phyloP scores from a whole-genome alignment of 1,140 invertebrate species.

The Listronotus oregonensis region DNA sequence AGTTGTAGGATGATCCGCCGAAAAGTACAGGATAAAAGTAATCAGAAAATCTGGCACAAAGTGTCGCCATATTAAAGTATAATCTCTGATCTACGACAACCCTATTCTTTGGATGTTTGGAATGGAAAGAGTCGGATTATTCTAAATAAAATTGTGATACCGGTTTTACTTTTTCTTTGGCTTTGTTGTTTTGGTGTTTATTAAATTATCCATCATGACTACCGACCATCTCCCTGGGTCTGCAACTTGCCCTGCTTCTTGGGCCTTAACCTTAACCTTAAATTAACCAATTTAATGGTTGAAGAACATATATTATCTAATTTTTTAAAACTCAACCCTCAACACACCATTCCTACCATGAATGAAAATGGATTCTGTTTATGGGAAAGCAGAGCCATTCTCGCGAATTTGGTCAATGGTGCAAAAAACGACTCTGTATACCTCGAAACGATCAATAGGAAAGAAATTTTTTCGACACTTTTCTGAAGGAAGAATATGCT shows the following conservation, averaged over 20 bases:
- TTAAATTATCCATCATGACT: slow-evolving; percentile 25
- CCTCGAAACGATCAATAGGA: slow-evolving; percentile 73
- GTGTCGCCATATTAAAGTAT: too few species aligned
- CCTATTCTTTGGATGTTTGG: too few species aligned
- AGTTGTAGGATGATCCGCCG: too few species aligned
- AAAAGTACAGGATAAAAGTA: too few species aligned
- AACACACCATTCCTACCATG: slow-evolving; percentile 72
- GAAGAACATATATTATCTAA: slow-evolving; percentile 73
- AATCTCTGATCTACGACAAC: too few species aligned
- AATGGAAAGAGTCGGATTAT: too few species aligned
- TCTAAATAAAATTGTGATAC: too few species aligned
- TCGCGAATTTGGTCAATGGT: slow-evolving; percentile 72
- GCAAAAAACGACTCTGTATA: slow-evolving; percentile 73
- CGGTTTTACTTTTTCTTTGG: too few species aligned
- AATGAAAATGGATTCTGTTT: slow-evolving; percentile 70
- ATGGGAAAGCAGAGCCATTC: slow-evolving; percentile 75
- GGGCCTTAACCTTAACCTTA: slow-evolving; percentile 71
- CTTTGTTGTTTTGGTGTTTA: too few species aligned
- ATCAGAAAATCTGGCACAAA: too few species aligned
- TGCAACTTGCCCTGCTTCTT: slow-evolving; percentile 67
- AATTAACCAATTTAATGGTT: slow-evolving; percentile 64
- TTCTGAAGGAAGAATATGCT: too few species aligned
- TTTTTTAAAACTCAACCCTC: slow-evolving; percentile 64
- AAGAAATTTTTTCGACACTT: slow-evolving; percentile 72
- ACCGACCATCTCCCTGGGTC: slow-evolving; percentile 60